Percentiles rank a stretch among this genome's conserved stretches.
Conservation (phyloP, 1,140 invertebrate species). For the Pachyrhynchus sulphureomaculatus region DNA sequence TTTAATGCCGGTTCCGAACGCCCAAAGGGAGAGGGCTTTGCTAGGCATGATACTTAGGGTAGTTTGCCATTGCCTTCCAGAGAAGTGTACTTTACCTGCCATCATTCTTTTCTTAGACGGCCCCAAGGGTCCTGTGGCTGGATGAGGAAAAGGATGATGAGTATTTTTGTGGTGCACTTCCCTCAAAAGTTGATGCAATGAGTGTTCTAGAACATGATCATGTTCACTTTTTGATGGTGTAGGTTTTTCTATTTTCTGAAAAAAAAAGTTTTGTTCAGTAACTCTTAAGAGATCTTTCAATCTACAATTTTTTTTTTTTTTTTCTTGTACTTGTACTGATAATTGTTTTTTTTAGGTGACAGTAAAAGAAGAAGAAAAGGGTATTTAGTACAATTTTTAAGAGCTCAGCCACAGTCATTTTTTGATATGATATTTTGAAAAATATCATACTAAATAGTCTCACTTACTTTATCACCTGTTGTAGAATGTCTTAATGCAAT, state of each 20-base stretch:
- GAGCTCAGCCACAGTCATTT: no score
- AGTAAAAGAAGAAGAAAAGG: no score
- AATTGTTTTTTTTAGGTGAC: no score
- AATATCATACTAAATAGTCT: no score
- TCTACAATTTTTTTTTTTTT: background rate
- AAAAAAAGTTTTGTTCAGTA: background rate
- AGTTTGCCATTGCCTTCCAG: no score
- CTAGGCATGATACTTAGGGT: no score
- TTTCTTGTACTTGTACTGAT: no score
- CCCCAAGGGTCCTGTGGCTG: slow-evolving; percentile 87
- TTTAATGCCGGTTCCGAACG: no score
- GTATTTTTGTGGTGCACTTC: slow-evolving; percentile 92
- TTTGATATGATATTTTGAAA: no score
- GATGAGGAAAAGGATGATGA: slow-evolving; percentile 92
- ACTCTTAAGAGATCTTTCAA: background rate
- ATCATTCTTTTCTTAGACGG: slow-evolving; percentile 85
- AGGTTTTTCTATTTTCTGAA: slow-evolving; percentile 50
- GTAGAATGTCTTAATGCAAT: slow-evolving; percentile 80
- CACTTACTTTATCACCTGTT: slow-evolving; percentile 60
- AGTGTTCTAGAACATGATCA: slow-evolving; percentile 95
- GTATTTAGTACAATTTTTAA: no score
- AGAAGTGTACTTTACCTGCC: slow-evolving; percentile 64
- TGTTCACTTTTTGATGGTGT: slow-evolving; percentile 73
- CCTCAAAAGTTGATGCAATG: slow-evolving; percentile 87
- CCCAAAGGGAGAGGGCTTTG: no score